Evolutionary conservation across 37 sponge, comb jelly and placozoan species (phyloP), one percentile per base, ranked within the genome.

Genomic region (Mnemiopsis leidyi): DNA sequence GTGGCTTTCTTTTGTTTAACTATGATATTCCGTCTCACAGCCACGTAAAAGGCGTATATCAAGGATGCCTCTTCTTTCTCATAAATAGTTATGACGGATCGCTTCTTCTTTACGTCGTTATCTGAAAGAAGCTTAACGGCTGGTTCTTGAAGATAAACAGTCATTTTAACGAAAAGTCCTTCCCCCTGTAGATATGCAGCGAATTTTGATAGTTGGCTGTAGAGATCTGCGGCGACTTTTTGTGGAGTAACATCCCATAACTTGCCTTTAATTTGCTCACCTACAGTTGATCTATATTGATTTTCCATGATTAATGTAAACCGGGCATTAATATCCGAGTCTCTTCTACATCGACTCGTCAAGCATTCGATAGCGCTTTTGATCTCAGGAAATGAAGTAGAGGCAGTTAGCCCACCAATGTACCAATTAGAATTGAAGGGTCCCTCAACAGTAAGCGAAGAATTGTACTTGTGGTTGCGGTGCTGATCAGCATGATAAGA

Each of bases 81-180:
- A 21, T 85, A 38, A 24, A 85, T 85, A 2, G 90, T 85, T 0
- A 85, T 85, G 1, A 85, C 61, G 20, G 90, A 85, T 85, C 90
- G 33, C n/a, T 85, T 85, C 90, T 85, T 85, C n/a, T 85, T 85
- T 3, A 85, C 90, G 23, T 85, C 90, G 29, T 85, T 85, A 40
- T 85, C 90, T 32, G 90, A 85, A 28, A 85, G 40, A 7, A 85
- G 24, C 29, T 85, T 85, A 0, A 85, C 90, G 29, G 90, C 35
- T 40, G 90, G 90, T 5, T 85, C 90, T 37, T 85, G 90, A 5
- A 40, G 90, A 26, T 85, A 40, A 26, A 85, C 48, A 26, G 90
- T 85, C 48, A 85, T 85, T 25, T 40, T 85, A 1, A 85, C 29
- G 25, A 40, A 38, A 3, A 40, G 61, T 26, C 13, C 38, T 18